Evolutionary conservation across 2,113 vertebrate species (phyloP).

Genomic region (Aptenodytes forsteri): DNA sequence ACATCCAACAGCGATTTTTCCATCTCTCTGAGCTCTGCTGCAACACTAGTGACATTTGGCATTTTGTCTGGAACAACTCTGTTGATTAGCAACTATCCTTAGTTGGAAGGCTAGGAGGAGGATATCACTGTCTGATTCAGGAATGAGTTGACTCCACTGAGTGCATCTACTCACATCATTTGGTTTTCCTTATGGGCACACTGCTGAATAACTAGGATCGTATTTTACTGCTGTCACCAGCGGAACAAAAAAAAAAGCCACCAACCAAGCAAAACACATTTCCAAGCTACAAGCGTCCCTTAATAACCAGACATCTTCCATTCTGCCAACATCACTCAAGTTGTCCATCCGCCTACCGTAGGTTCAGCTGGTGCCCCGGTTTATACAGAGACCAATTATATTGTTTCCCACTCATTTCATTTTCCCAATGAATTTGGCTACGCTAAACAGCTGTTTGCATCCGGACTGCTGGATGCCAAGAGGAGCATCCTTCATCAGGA

Average conservation of each 20-base stretch:
- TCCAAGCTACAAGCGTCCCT: neutral
- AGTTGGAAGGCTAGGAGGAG: constrained; percentile 4
- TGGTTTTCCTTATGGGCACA: neutral
- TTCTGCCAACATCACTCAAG: neutral
- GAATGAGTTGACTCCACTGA: neutral
- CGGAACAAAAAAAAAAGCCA: neutral
- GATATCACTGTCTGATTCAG: neutral
- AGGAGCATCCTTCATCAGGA: neutral
- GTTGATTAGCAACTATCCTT: constrained; percentile 25
- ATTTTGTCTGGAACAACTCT: constrained; percentile 48
- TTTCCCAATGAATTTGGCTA: neutral
- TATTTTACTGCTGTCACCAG: constrained; percentile 13
- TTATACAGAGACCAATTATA: neutral
- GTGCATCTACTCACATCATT: neutral
- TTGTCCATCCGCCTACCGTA: neutral
- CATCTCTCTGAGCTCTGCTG: neutral
- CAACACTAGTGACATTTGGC: constrained; percentile 57
- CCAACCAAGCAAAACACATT: neutral
- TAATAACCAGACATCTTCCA: neutral
- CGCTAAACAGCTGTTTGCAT: neutral
- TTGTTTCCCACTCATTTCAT: neutral
- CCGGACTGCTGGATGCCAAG: neutral
- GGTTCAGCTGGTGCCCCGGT: neutral
- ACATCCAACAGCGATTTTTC: constrained; percentile 19
- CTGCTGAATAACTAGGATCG: neutral